Evolutionary conservation across 2,797 vertebrate species (phyloP), one percentile per base, ranked within the genome.

Genomic region (Halcyon chelicuti): DNA sequence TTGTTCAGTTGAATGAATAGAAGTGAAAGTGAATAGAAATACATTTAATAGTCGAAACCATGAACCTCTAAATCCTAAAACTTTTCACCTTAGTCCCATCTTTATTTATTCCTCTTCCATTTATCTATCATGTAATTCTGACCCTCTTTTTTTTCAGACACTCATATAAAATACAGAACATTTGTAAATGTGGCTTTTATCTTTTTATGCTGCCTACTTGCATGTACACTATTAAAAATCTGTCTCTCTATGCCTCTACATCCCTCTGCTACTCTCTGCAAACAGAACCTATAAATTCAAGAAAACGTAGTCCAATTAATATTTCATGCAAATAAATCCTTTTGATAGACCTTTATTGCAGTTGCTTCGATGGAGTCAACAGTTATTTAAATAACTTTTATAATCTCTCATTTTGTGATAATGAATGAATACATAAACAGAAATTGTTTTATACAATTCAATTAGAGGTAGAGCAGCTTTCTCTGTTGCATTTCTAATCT

Each of bases 341-440:
- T 82, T 73, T 61, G 25, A 39, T 88, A 79, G 65, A 39, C 6
- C 20, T 57, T 91, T 82, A 73, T 19, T 85, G 57, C 14, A 71
- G 52, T 76, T 87, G 20, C 10, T 63, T 90, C 7, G 9, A 72
- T 4, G 5, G 22, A 87, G 76, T 86, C 54, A 93, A 66, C 9
- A 75, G 12, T 60, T 86, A 58, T 75, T 96, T 83, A 90, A 94
- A 93, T 83, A 89, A 86, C 70, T 55, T 55, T 1, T 14, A 29
- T 86, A 91, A 88, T 89, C 49, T 86, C 37, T 82, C 75, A 83
- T 89, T 92, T 72, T 93, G 44, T 71, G 33, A 82, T 79, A 84
- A 90, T 58, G 39, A 87, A n/a, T 44, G 52, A 86, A 86, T 84
- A 52, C 37, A 72, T 68, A 66, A 76, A 54, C 10, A 85, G 52